Evolutionary conservation across 92 coral and sea anemone species (phyloP), one percentile per base, ranked within the genome.

Genomic region (Phenganax stokvisi): DNA sequence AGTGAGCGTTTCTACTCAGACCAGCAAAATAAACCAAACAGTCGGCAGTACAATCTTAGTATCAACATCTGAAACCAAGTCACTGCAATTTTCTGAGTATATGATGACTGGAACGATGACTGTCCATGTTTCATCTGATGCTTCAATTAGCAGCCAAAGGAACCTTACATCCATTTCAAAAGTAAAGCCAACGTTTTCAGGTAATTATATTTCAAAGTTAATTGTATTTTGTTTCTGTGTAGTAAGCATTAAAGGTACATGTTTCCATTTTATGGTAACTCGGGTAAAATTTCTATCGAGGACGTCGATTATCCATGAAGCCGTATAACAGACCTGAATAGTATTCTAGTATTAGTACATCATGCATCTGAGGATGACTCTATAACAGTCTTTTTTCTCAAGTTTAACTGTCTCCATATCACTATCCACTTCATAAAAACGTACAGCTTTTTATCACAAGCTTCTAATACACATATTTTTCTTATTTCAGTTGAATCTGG

Each of bases 401-500:
- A 65, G 71, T 11, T 9, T 10, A 37, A 37, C 47, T 37, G 47
- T 37, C 47, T 57, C 60, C 60, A 15, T 57, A 10, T 57, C 60
- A 37, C 47, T 5, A 37, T 37, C 47, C 47, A 37, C 47, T 37
- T 37, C 47, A 37, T 61, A 1, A 61, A 61, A 61, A 15, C 28
- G n/a, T 12, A 15, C 67, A 17, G 11, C 13, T 5, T 0, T 66
- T 30, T 27, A 66, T 66, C 72, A 27, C 47, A 66, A 5, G 30
- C 0, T 64, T 20, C 30, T 64, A 64, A 68, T 37, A 7, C 0
- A n/a, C 73, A 68, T 68, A 12, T 68, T 64, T 68, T 68, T 68
- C 73, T 30, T 68, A 37, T 37, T 68, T 68, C 73, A 68, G 73
- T 68, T 68, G 53, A 10, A 27, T 68, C 54, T 68, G 73, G 73